Base-by-base conservation (phyloP, 2,113 vertebrate genomes). In the Leptosomus discolor region DNA sequence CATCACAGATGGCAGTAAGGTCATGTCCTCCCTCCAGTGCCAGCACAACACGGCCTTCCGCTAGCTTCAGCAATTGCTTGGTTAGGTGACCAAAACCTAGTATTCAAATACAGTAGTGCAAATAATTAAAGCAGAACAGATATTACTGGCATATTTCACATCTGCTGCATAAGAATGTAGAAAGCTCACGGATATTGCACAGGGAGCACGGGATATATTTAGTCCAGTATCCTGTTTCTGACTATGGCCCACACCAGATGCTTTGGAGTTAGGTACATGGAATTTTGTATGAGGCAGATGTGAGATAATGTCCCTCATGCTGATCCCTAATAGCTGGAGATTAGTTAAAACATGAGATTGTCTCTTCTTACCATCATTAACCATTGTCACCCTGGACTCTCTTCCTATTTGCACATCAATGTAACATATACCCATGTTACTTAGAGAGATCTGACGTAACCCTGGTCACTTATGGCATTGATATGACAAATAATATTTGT, bases 31-130 rank as follows among this genome's bases (percentile, higher is more conserved):
- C 98, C 92, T 98, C 98, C 77, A 97, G 95, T 37, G 98, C 98
- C 94, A 97, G 90, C 74, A 98, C 97, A 46, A 98, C 97, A 11
- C 95, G 98, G 80, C 98, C 98, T 23, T 96, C 90, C 15, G 98
- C 98, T 96, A 98, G 45, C n/a, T 97, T 98, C 98, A 98, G 97
- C 97, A 98, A n/a, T 11, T 98, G 97, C 97, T 98, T 98, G 90
- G 97, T 98, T 88, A 98, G 97, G 92, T 98, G 98, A 89, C 96
- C 98, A 97, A 98, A 98, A 96, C 98, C 98, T 98, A 90, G 57
- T 46, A 82, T 77, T 82, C 51, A 98, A 97, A 98, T 10, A 98
- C 63, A 98, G 91, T 11, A 96, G 80, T 76, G 74, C 24, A 95
- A 92, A 93, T 46, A 53, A 96, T 96, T 96, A 98, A 96, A 92